Evolutionary conservation across 2,113 vertebrate species (phyloP), one percentile per base, ranked within the genome.

Genomic region (Strigops habroptila): DNA sequence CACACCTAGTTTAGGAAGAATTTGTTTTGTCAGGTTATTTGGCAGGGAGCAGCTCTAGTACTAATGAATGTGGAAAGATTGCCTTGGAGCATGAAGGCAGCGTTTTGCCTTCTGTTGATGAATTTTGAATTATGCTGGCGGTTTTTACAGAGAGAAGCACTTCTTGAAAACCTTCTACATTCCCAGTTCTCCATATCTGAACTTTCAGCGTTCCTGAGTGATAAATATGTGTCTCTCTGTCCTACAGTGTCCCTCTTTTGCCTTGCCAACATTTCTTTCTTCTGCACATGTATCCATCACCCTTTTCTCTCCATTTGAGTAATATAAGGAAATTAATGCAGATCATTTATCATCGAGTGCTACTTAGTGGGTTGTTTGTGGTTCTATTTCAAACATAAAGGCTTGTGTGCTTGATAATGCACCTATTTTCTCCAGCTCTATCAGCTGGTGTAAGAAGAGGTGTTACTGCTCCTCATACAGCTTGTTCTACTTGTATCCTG

Each of bases 1-100:
- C 52, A 80, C 81, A 87, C 55, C 55, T 37, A 21, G 18, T 35
- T 89, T 44, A 63, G 46, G 51, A 80, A 71, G 43, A 69, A 39
- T 62, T 82, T 76, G 3, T 93, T 94, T 93, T 69, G 39, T 67
- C 57, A 69, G 18, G 39, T 82, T 27, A 37, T 85, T 94, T 95
- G 64, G 39, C 35, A 68, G 48, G 28, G 7, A 84, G 23, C 17
- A 89, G 25, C 49, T 92, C 28, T 68, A 24, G 12, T 68, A 51
- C 3, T 71, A 67, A 68, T 33, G 43, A 59, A n/a, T 12, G 5
- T 35, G 35, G 21, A 91, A 78, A 16, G 41, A 33, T 10, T 93
- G 21, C 15, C 25, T 76, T 0, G 0, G 44, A 79, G 12, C 24
- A 19, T 39, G 30, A 88, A 89, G 46, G 9, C 14, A 73, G 64